Evolutionary conservation across 2,113 vertebrate species (phyloP), one percentile per base, ranked within the genome.

Genomic region (Caranx ignobilis): DNA sequence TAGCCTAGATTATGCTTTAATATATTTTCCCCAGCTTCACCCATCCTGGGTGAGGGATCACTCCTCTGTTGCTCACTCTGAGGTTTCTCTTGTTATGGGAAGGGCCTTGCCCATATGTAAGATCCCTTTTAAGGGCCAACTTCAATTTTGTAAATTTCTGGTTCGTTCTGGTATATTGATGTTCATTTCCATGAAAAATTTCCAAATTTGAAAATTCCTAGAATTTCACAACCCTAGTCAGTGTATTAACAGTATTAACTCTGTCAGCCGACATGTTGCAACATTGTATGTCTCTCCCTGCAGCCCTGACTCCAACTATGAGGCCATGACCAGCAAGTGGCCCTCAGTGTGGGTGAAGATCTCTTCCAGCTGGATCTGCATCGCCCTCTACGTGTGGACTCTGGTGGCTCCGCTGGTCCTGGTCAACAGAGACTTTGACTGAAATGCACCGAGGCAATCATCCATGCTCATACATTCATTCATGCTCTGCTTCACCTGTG

Each of bases 271-370:
- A 39, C 2, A 6, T n/a, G 11, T 35, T 6, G 48, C 8, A 43
- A 4, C 21, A 0, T 48, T 16, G 2, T 55, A 11, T 18, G 39
- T 10, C 8, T 50, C 0, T 65, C 21, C 5, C 54, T 54, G 13
- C 89, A 97, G 95, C 84, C 97, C 97, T 0, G 96, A 96, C 82
- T 91, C 95, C 75, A 94, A 94, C 45, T 98, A 97, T 0, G 94
- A 97, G 86, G 95, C 90, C 0, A 97, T 99, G 97, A 98, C 96
- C 48, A 99, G 97, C 92, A 97, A 96, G 39, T 99, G 98, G 98
- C 98, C 98, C 0, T 96, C 98, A 0, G 98, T 99, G 70, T 99
- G 98, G 98, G 98, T 99, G 94, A 99, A 99, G 94, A 97, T 99
- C 57, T 97, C 96, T 6, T 99, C 98, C 89, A 98, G 96, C 87